Percentiles rank a stretch among this genome's conserved stretches.
These are phyloP conservation scores for Pelusios castaneus DNA, from an alignment of 2,113 vertebrate species.

Conservation along the genomic window DNA sequence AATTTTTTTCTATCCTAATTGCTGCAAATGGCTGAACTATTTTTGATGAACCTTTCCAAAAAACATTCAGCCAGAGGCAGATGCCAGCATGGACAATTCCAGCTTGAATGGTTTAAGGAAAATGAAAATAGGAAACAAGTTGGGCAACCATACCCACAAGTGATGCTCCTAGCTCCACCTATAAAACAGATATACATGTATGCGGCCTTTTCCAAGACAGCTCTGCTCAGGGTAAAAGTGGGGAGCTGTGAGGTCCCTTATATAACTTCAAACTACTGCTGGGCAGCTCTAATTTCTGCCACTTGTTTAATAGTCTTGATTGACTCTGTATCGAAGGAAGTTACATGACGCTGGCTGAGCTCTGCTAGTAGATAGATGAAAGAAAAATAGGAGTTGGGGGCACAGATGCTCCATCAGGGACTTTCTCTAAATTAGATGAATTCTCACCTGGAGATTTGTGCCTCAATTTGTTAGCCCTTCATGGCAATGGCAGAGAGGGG, in stretches of 20 bases:
- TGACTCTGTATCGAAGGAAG: background rate
- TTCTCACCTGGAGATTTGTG: too few relatives aligned
- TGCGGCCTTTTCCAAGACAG: background rate
- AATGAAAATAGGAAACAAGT: background rate
- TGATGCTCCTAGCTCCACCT: background rate
- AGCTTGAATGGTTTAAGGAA: background rate
- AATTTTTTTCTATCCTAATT: background rate
- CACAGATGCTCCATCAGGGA: background rate
- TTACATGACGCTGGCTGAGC: background rate
- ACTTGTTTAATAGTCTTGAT: background rate
- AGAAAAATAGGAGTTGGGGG: background rate
- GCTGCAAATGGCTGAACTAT: background rate
- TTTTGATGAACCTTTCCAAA: background rate
- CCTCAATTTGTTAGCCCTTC: too few relatives aligned
- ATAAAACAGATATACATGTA: background rate
- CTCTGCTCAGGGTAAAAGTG: background rate
- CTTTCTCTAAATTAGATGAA: too few relatives aligned
- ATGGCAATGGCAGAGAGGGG: too few relatives aligned
- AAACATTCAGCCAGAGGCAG: background rate
- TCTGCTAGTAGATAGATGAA: background rate
- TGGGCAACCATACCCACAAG: background rate
- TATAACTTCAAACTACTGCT: background rate
- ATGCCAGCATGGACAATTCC: background rate
- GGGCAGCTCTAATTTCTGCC: background rate
- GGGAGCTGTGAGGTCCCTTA: background rate